A percentile compares a stretch with the other conserved stretches of the same genome.
Evolutionary conservation across 2,797 vertebrate species (phyloP).

Genomic region (Myotis findleyi): DNA sequence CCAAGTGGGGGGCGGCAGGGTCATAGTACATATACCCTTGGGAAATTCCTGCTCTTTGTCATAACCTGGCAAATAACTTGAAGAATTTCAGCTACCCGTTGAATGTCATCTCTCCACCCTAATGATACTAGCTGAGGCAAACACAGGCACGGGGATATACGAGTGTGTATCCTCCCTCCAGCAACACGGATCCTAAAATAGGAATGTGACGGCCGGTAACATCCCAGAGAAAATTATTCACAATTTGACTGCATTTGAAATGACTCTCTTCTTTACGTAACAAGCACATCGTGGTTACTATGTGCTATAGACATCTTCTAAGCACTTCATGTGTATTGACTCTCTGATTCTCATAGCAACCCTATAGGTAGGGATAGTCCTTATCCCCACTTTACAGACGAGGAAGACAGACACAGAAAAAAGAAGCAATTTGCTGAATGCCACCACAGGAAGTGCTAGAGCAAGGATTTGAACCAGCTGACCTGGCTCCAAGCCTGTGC

Average conservation of each 20-base stretch:
- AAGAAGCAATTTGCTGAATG: neutral
- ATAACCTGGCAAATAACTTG: neutral
- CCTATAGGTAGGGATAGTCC: neutral
- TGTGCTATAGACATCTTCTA: neutral
- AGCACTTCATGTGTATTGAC: neutral
- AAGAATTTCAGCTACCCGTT: neutral
- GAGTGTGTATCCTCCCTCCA: neutral
- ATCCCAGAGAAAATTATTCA: neutral
- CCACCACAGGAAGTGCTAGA: slow-evolving; percentile 5
- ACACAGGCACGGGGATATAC: neutral
- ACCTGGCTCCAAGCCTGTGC: neutral
- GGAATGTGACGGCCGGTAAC: neutral
- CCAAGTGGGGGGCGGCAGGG: neutral
- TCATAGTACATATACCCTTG: slow-evolving; percentile 58
- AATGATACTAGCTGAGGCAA: slow-evolving; percentile 8
- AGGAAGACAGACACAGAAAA: slow-evolving; percentile 44
- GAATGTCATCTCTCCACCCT: neutral
- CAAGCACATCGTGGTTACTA: neutral
- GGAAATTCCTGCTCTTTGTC: slow-evolving; percentile 70
- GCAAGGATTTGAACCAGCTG: neutral
- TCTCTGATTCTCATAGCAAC: neutral
- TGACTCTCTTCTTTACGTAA: neutral
- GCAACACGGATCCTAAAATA: neutral
- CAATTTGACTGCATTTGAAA: neutral
- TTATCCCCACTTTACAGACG: neutral